Evolutionary conservation across 2,797 vertebrate species (phyloP).

Genomic region (Tachyglossus aculeatus): DNA sequence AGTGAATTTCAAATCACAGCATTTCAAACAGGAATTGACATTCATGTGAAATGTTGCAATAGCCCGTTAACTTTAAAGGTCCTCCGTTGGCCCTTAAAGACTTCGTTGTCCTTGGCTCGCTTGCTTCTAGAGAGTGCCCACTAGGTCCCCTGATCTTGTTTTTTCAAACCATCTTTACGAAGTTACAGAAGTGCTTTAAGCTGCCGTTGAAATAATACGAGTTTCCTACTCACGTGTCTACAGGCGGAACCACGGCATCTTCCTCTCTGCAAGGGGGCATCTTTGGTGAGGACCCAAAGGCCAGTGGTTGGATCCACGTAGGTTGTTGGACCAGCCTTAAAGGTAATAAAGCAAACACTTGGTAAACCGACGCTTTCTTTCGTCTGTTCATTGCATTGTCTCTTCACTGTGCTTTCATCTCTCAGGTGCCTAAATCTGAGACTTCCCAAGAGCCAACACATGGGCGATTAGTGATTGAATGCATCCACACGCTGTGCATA

Average conservation of each 20-base stretch:
- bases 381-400: constrained; percentile 20
- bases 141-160: constrained; percentile 51
- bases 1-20: constrained; percentile 3
- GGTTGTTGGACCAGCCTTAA: constrained; percentile 80
- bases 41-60: constrained; percentile 23
- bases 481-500: not conserved
- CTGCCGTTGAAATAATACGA: not conserved
- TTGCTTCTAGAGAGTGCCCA: constrained; percentile 20
- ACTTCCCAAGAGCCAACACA: constrained; percentile 11
- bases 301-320: constrained; percentile 81
- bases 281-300: constrained; percentile 77
- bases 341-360: constrained; percentile 7
- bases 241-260: constrained; percentile 81
- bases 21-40: constrained; percentile 36
- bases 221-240: constrained; percentile 81
- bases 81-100: constrained; percentile 28
- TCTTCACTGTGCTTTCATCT: not conserved
- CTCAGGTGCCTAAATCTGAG: not conserved
- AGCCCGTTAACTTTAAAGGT: constrained; percentile 55
- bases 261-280: constrained; percentile 81
- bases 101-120: constrained; percentile 50
- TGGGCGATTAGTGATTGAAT: not conserved
- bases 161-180: constrained; percentile 39
- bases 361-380: constrained; percentile 17
- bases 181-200: constrained; percentile 1